A percentile compares a stretch with the other conserved stretches of the same genome.
Evolutionary conservation across 2,888 invertebrate species (phyloP).

Genomic region (Phoenoteleia sp.): DNA sequence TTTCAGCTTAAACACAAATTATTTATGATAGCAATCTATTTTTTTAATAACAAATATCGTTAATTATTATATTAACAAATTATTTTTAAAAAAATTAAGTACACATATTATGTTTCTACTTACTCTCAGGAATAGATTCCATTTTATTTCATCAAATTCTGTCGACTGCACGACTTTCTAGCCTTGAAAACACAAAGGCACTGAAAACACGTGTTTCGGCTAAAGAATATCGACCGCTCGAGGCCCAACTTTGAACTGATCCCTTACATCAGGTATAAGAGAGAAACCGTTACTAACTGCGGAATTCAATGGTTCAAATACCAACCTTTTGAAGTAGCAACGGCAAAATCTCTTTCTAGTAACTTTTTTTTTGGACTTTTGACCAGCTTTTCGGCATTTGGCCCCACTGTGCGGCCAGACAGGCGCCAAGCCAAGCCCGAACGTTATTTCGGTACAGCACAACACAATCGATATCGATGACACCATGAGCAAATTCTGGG

Average conservation of each 20-base stretch:
- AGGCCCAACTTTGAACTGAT: constrained; percentile 32
- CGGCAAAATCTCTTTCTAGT: constrained; percentile 26
- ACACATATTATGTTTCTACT: constrained; percentile 29
- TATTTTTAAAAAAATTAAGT: constrained; percentile 17
- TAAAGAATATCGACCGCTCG: constrained; percentile 26
- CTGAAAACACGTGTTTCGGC: constrained; percentile 15
- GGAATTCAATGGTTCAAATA: constrained; percentile 31
- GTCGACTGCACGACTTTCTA: constrained; percentile 23
- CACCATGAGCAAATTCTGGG: too few species aligned
- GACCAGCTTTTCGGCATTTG: constrained; percentile 14
- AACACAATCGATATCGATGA: too few species aligned
- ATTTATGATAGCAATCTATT: constrained; percentile 1
- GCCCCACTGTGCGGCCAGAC: constrained; percentile 15
- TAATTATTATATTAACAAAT: constrained; percentile 23
- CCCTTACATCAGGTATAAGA: constrained; percentile 25
- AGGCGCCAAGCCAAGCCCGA: too few species aligned
- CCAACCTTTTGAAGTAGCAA: constrained; percentile 37
- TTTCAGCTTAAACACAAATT: constrained; percentile 27
- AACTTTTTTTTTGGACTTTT: constrained; percentile 34
- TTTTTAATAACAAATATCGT: constrained; percentile 5
- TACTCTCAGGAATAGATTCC: constrained; percentile 30
- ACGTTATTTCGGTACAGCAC: too few species aligned
- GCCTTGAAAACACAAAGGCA: constrained; percentile 24
- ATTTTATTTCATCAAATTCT: constrained; percentile 19
- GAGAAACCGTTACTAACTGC: constrained; percentile 22